Conservation (phyloP, 64 coral and sea anemone genomes). For the Acropora tenuis region DNA sequence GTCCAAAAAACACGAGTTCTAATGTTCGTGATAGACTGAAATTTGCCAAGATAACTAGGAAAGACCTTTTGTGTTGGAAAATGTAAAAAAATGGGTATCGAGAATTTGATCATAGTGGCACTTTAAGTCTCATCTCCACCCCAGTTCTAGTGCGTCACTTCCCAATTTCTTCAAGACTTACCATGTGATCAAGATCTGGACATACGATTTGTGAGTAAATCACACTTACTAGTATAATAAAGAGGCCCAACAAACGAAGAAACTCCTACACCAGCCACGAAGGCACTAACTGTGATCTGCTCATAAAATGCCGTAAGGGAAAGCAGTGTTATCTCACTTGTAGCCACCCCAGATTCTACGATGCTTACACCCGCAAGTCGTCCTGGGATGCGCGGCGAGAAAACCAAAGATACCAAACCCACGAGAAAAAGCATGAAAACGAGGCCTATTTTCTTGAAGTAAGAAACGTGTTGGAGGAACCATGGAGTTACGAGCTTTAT, state of each 20-base stretch:
- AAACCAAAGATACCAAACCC: constrained; percentile 39
- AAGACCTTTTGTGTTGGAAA: too few relatives aligned
- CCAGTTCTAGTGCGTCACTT: too few relatives aligned
- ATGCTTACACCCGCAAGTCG: constrained; percentile 56
- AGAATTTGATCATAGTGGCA: too few relatives aligned
- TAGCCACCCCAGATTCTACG: constrained; percentile 52
- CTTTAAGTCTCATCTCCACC: too few relatives aligned
- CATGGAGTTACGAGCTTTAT: constrained; percentile 42
- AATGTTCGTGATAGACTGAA: too few relatives aligned
- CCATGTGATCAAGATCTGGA: too few relatives aligned
- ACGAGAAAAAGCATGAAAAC: constrained; percentile 16
- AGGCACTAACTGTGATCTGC: constrained; percentile 52
- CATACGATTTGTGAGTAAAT: too few relatives aligned
- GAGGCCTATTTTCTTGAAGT: constrained; percentile 42
- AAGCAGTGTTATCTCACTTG: constrained; percentile 59
- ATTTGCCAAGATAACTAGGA: too few relatives aligned
- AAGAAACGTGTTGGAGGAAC: constrained; percentile 42
- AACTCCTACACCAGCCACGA: constrained; percentile 65
- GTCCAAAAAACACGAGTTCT: too few relatives aligned
- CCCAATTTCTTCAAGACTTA: too few relatives aligned
- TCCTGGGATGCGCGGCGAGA: constrained; percentile 9
- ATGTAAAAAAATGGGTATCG: too few relatives aligned
- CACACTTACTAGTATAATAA: constrained; percentile 66
- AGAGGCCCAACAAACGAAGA: constrained; percentile 63
- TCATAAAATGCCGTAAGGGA: constrained; percentile 71